Percentiles rank a stretch among this genome's conserved stretches.
Evolutionary conservation across 2,888 invertebrate genomes (phyloP).

Genomic region (Megastigmus dorsalis): DNA sequence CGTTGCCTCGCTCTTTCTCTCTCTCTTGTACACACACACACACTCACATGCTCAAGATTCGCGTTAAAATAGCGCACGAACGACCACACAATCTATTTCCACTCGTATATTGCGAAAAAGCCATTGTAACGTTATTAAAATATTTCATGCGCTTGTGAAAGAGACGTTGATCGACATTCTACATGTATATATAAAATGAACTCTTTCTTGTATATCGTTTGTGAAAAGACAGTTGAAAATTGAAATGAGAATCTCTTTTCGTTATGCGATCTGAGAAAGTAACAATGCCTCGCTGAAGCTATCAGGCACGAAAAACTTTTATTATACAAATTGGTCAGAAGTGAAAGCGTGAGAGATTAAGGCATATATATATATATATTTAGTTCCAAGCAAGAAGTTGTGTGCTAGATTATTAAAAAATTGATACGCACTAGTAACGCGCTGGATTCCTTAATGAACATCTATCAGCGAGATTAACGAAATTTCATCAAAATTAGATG

Average conservation of each 20-base stretch:
- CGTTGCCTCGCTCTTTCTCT: no score
- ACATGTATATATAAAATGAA: neutral
- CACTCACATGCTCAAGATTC: no score
- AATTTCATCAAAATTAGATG: no score
- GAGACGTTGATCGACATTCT: no score
- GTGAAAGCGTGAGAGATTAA: slow-evolving; percentile 26
- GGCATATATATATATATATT: no score
- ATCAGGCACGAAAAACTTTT: slow-evolving; percentile 6
- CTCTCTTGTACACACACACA: no score
- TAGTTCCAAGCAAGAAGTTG: no score
- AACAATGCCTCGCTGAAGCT: no score
- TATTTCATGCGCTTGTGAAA: neutral
- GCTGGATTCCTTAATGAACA: no score
- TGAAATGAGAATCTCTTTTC: neutral
- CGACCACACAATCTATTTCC: neutral
- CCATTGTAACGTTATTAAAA: neutral
- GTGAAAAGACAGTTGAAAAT: neutral
- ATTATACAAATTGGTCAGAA: slow-evolving; percentile 10
- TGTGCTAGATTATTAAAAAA: no score
- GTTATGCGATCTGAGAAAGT: neutral
- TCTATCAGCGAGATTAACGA: no score
- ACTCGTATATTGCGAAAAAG: slow-evolving; percentile 2
- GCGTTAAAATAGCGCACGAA: neutral
- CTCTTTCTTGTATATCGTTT: neutral
- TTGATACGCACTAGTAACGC: no score